Conservation (phyloP, 2,888 invertebrate species). For the Philereme transversata region DNA sequence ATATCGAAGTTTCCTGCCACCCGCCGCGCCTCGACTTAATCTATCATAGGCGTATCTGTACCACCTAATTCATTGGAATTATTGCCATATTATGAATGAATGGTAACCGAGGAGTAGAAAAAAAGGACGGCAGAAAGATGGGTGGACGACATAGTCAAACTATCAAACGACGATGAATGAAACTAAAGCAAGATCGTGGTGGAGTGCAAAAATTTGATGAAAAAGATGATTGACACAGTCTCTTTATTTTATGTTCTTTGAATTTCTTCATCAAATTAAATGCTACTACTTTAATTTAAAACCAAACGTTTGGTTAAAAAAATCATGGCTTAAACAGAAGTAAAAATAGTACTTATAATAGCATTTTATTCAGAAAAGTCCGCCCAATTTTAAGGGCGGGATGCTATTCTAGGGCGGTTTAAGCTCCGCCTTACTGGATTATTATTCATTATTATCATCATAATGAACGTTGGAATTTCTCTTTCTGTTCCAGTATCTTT, state of each 20-base stretch:
- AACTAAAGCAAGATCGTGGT: too few species aligned
- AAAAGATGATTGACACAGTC: too few species aligned
- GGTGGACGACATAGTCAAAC: too few species aligned
- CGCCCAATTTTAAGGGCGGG: conserved; percentile 59
- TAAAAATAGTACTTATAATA: too few species aligned
- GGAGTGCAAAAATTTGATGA: too few species aligned
- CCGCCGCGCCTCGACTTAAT: conserved; percentile 35
- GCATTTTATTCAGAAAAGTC: conserved; percentile 13
- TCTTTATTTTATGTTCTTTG: too few species aligned
- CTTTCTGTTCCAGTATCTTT: too few species aligned
- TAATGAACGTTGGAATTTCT: background rate
- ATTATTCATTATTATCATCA: background rate
- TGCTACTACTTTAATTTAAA: conserved; percentile 2
- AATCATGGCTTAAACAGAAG: too few species aligned
- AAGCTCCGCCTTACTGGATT: conserved; percentile 39
- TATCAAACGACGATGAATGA: too few species aligned
- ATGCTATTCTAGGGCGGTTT: conserved; percentile 47
- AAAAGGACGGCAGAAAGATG: too few species aligned
- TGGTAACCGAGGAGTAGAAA: too few species aligned
- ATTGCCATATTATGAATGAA: background rate
- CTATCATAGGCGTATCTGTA: conserved; percentile 15
- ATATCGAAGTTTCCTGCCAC: conserved; percentile 49
- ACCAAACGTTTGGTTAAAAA: background rate
- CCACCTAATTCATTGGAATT: background rate
- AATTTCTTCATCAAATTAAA: too few species aligned